Evolutionary conservation across 2,888 invertebrate species (phyloP).

Genomic region (Temnothorax rugatulus): DNA sequence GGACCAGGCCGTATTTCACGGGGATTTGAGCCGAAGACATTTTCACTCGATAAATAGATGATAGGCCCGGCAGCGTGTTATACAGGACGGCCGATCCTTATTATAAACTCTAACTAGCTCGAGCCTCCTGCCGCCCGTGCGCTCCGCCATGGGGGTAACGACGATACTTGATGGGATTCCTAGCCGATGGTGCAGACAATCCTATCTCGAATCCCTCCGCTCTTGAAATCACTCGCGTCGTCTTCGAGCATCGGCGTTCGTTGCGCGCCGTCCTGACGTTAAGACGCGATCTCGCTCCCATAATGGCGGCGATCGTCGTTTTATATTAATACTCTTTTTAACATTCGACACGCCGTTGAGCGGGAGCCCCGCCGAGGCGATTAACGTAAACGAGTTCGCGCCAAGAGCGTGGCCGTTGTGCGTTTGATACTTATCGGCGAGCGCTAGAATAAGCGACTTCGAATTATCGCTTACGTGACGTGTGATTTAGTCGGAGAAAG

Average conservation of each 20-base stretch:
- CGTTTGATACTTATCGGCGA: constrained; percentile 40
- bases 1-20: constrained; percentile 83
- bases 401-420: constrained; percentile 9
- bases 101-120: constrained; percentile 86
- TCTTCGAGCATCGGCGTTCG: constrained; percentile 77
- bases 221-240: constrained; percentile 81
- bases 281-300: constrained; percentile 69
- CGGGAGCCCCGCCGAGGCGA: constrained; percentile 16
- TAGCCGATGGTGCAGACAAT: constrained; percentile 86
- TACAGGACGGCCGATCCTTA: constrained; percentile 85
- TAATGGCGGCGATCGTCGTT: constrained; percentile 55
- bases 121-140: constrained; percentile 70
- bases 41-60: constrained; percentile 86
- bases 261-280: constrained; percentile 73
- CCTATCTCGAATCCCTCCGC: constrained; percentile 83
- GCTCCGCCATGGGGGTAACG: constrained; percentile 81
- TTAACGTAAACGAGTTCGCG: constrained; percentile 35
- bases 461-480: constrained; percentile 32
- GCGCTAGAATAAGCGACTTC: constrained; percentile 14
- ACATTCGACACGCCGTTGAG: constrained; percentile 40
- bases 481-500: constrained; percentile 21
- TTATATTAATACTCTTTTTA: constrained; percentile 55
- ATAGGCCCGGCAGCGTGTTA: constrained; percentile 83
- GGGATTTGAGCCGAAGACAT: constrained; percentile 86
- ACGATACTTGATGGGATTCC: constrained; percentile 86